phyloP scores from a whole-genome alignment of 2,113 vertebrate genomes.

The Chaetorhynchus papuensis region DNA sequence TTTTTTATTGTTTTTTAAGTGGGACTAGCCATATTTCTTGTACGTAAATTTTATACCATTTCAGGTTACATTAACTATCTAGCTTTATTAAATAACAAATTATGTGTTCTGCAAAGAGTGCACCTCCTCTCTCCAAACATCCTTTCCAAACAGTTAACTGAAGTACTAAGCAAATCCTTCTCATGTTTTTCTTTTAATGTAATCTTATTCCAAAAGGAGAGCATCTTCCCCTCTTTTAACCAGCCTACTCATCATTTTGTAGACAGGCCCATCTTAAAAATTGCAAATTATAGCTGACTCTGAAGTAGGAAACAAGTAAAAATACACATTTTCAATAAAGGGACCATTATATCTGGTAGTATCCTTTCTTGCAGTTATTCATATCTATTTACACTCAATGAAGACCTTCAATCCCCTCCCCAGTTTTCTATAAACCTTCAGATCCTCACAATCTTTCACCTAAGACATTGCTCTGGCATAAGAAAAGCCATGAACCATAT shows the following conservation, averaged over 20 bases:
- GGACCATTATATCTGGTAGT: not conserved
- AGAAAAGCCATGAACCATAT: not conserved
- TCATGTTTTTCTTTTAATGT: not conserved
- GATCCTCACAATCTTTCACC: not conserved
- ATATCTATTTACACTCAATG: not conserved
- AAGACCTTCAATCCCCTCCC: not conserved
- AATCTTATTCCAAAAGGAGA: not conserved
- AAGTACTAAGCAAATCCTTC: not conserved
- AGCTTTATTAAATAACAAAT: not conserved
- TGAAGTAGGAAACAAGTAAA: not conserved
- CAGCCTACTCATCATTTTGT: not conserved
- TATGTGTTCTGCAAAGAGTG: not conserved
- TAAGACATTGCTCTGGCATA: not conserved
- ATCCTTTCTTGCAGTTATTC: not conserved
- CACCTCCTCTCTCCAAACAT: not conserved
- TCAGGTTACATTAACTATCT: not conserved
- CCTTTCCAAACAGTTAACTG: not conserved
- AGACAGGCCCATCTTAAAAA: not conserved
- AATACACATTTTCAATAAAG: not conserved
- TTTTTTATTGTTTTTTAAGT: not conserved
- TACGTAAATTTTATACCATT: fast-evolving
- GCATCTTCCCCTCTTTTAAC: not conserved
- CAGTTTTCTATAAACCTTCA: not conserved
- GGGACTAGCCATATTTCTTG: not conserved
- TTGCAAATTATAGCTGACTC: not conserved